Evolutionary conservation across 1,140 invertebrate genomes (phyloP).

Genomic region (Polypedilum vanderplanki): DNA sequence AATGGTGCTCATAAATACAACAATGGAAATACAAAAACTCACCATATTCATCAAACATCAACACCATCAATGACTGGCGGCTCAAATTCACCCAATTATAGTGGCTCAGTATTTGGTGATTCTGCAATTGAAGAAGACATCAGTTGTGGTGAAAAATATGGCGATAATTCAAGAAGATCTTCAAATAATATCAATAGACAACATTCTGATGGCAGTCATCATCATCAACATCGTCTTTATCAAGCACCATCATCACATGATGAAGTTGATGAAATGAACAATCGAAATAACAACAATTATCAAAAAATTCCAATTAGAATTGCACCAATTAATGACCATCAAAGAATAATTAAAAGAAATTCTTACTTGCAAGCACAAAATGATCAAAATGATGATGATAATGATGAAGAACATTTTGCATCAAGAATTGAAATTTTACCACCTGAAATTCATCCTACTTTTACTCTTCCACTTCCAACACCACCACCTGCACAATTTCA

Average conservation of each 20-base stretch:
- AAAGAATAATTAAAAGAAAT: background rate
- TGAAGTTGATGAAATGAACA: background rate
- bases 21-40: slow-evolving; percentile 13
- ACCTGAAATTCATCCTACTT: background rate
- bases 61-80: slow-evolving; percentile 36
- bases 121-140: slow-evolving; percentile 44
- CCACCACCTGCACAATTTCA: slow-evolving; percentile 19
- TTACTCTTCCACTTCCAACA: too few species aligned
- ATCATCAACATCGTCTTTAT: background rate
- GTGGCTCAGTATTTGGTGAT: slow-evolving; percentile 43
- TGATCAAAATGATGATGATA: background rate
- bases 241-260: background rate
- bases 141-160: slow-evolving; percentile 41
- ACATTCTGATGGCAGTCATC: background rate
- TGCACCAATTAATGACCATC: background rate
- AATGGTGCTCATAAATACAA: slow-evolving; percentile 30
- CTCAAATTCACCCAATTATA: slow-evolving; percentile 44
- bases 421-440: background rate
- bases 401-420: background rate
- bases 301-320: slow-evolving; percentile 14
- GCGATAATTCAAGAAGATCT: background rate
- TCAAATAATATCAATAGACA: background rate
- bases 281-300: background rate
- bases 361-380: slow-evolving; percentile 5
- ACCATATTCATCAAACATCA: slow-evolving; percentile 38